Evolutionary conservation across 2,113 vertebrate species (phyloP), one percentile per base, ranked within the genome.

Genomic region (Leiothrix lutea): DNA sequence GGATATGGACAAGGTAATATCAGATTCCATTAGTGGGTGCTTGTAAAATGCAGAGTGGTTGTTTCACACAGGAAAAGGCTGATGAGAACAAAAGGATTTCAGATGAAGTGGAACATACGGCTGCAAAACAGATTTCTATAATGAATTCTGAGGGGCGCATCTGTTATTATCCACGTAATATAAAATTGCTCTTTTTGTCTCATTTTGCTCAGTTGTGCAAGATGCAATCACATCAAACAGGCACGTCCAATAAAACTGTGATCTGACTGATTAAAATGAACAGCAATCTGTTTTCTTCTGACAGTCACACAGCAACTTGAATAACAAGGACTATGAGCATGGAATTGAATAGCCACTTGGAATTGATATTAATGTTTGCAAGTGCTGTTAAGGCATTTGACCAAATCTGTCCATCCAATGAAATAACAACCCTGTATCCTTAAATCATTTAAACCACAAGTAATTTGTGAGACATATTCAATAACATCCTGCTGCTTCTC

Each of bases 61-160:
- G 84, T 94, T 96, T 94, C 93, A 92, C 71, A 91, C 91, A 93
- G 93, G 88, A 77, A 91, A 88, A 90, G 51, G 71, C 79, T 97
- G 97, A 97, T 97, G 97, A 97, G 96, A 97, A 96, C 94, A 96
- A 96, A 97, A 97, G 92, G 88, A 95, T 97, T 96, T 96, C 93
- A 95, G 94, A 95, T 96, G 96, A 96, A 97, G 86, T 95, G 94
- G 93, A 97, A 96, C 92, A 94, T 88, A 95, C 71, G 93, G 83
- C 94, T 90, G 45, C 70, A 96, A 97, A 96, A 93, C 94, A 97
- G 96, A 88, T 96, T 97, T 97, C 90, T 90, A 91, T 95, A 96
- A 97, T 97, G 97, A 90, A 91, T 97, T 97, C 77, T 14, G 94
- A 96, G 92, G 77, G 92, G 90, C 15, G 56, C 94, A 95, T 97